Evolutionary conservation across 1,140 invertebrate genomes (phyloP).

Genomic region (Luehdorfia chinensis): DNA sequence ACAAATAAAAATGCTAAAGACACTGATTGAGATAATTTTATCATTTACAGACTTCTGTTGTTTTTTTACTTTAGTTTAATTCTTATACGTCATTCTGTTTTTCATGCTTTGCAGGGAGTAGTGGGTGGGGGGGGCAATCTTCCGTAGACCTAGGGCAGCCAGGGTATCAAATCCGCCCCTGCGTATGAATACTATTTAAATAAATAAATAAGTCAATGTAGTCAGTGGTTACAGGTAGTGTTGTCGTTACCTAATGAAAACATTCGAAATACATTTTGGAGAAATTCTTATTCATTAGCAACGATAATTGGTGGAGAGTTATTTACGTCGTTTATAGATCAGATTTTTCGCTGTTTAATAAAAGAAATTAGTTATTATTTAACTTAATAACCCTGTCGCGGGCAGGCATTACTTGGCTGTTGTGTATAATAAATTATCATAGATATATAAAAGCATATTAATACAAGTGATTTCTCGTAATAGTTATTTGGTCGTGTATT

Average conservation of each 20-base stretch:
- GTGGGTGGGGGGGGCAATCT: too few species aligned
- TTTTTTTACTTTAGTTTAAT: too few species aligned
- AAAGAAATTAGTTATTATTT: conserved; percentile 29
- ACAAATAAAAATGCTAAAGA: too few species aligned
- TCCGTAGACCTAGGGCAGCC: too few species aligned
- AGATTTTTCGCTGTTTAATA: conserved; percentile 40
- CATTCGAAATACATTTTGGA: conserved; percentile 33
- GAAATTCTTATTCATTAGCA: conserved; percentile 35
- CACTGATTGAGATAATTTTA: too few species aligned
- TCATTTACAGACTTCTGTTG: too few species aligned
- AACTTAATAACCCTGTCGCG: conserved; percentile 35
- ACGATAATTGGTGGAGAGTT: conserved; percentile 36
- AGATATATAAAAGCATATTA: conserved; percentile 35
- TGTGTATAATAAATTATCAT: conserved; percentile 50
- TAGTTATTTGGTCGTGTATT: conserved; percentile 30
- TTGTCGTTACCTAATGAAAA: conserved; percentile 58
- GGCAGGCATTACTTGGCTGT: conserved; percentile 49
- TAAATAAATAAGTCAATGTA: conserved; percentile 62
- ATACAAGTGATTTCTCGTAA: conserved; percentile 37
- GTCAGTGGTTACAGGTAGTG: conserved; percentile 71
- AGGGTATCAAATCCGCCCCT: too few species aligned
- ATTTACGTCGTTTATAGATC: conserved; percentile 39
- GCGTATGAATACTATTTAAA: conserved; percentile 66
- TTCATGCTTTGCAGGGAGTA: too few species aligned
- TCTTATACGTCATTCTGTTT: too few species aligned